phyloP scores from a whole-genome alignment of 2,888 invertebrate genomes.

The Tetragonula carbonaria region DNA sequence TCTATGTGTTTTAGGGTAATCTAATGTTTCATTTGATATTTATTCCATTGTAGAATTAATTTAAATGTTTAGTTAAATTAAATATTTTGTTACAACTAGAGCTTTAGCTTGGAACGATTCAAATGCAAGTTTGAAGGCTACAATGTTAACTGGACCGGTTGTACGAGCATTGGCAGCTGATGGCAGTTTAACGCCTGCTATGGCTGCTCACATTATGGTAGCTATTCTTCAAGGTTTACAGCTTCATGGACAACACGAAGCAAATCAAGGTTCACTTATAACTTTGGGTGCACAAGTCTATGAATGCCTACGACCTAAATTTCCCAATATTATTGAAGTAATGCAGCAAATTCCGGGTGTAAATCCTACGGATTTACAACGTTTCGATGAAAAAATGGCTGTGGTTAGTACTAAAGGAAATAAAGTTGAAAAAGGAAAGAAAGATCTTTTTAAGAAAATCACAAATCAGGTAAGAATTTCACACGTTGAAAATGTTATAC shows the following conservation, averaged over 20 bases:
- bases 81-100: conserved; percentile 75
- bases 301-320: conserved; percentile 91
- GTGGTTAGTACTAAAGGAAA: conserved; percentile 88
- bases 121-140: conserved; percentile 92
- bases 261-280: conserved; percentile 92
- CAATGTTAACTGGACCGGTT: conserved; percentile 89
- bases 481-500: not conserved
- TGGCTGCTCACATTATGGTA: conserved; percentile 90
- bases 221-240: conserved; percentile 92
- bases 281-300: conserved; percentile 94
- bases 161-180: conserved; percentile 88
- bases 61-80: not conserved
- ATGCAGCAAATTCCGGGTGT: conserved; percentile 92
- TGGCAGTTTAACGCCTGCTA: conserved; percentile 87
- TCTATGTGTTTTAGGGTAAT: conserved; percentile 86
- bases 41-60: not conserved
- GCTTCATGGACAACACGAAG: conserved; percentile 95
- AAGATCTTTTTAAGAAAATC: conserved; percentile 95
- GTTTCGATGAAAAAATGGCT: conserved; percentile 93
- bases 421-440: conserved; percentile 95
- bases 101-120: conserved; percentile 95
- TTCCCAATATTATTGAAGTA: conserved; percentile 88
- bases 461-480: conserved; percentile 88
- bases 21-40: not conserved
- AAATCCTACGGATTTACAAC: conserved; percentile 91